Base-by-base conservation (phyloP, 2,888 invertebrate genomes). In the Helleia helle region DNA sequence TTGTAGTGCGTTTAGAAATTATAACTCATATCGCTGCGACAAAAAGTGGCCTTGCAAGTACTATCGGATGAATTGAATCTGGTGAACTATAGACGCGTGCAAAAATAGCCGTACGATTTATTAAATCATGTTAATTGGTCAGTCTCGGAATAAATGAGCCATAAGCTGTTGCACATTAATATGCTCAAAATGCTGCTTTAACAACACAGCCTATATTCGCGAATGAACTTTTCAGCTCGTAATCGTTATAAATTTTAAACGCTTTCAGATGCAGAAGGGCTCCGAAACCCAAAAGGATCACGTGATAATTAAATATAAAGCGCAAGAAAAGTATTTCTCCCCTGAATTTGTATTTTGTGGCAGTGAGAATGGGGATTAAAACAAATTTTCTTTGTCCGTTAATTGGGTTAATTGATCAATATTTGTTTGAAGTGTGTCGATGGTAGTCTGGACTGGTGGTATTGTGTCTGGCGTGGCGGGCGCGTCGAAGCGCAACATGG, bases 401-500 rank as follows among this genome's bases (percentile, higher is more conserved):
- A n/a, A n/a, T n/a, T n/a, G n/a, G n/a, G n/a, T n/a, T n/a, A n/a
- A n/a, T n/a, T n/a, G n/a, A n/a, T n/a, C n/a, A n/a, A n/a, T n/a
- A n/a, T n/a, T n/a, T n/a, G n/a, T n/a, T n/a, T n/a, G n/a, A n/a
- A n/a, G n/a, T 41, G 46, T 58, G 55, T 56, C 70, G 65, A 62
- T 63, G 68, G 62, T 63, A 65, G 62, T 59, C 55, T 55, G 65
- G 54, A 58, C 52, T 62, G 59, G 59, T 62, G 46, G 65, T 74
- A 73, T 72, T 73, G 71, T 73, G 71, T 64, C 62, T 41, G 15
- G 38, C 42, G 41, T n/a, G 51, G 46, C 48, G 56, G 55, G 65
- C 58, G 61, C 61, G 60, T 62, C 61, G 62, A 59, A 72, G 70
- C 76, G 63, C 67, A 58, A 67, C 66, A 12, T 22, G 22, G 15